phyloP scores from a whole-genome alignment of 2,113 vertebrate species.

The Rhizomys pruinosus region DNA sequence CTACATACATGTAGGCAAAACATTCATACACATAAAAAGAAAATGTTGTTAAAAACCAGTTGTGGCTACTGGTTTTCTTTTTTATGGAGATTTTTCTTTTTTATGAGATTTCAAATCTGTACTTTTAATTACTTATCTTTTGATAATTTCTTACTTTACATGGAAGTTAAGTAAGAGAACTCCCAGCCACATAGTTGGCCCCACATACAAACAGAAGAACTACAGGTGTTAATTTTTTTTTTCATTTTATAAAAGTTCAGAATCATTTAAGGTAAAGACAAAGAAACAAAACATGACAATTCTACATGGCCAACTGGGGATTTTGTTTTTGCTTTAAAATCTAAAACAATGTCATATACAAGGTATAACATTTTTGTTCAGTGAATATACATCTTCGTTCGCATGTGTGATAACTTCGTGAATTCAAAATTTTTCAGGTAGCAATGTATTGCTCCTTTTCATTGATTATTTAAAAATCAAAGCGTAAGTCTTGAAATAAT shows the following conservation, averaged over 20 bases:
- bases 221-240: neutral
- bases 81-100: too few species aligned
- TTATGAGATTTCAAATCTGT: neutral
- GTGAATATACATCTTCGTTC: neutral
- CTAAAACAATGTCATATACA: slow-evolving; percentile 45
- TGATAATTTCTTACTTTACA: slow-evolving; percentile 4
- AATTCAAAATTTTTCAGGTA: slow-evolving; percentile 29
- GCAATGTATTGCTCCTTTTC: neutral
- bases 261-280: slow-evolving; percentile 50
- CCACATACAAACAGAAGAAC: neutral
- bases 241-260: slow-evolving; percentile 14
- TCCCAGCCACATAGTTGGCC: neutral
- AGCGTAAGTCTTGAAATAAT: slow-evolving; percentile 47
- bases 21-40: too few species aligned
- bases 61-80: too few species aligned
- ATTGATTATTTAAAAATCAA: slow-evolving; percentile 18
- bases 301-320: neutral
- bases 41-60: neutral
- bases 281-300: neutral
- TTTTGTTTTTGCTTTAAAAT: slow-evolving; percentile 57
- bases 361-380: slow-evolving; percentile 13
- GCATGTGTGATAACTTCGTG: slow-evolving; percentile 2
- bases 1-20: too few species aligned
- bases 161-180: neutral
- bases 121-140: slow-evolving; percentile 35